Evolutionary conservation across 2,113 vertebrate genomes (phyloP), one percentile per base, ranked within the genome.

Genomic region (Elephantulus edwardii): DNA sequence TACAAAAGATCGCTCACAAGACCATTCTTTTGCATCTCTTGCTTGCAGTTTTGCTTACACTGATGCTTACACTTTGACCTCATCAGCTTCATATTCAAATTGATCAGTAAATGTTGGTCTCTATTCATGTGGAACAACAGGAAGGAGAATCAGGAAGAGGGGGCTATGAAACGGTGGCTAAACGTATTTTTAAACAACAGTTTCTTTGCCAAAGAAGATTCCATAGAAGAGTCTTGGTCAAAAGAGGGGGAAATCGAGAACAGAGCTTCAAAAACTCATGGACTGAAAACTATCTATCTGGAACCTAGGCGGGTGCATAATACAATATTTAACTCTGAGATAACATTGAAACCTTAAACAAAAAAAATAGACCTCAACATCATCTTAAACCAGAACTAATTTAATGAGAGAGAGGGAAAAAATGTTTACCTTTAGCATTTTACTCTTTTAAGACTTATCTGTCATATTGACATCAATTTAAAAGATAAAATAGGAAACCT

Each of bases 11-110:
- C 38, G 56, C 30, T 88, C 62, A 28, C 28, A 72, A 85, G 85
- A 76, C 48, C 74, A 68, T 44, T 58, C 91, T 88, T 93, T 82
- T 74, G 56, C 62, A 84, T 46, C 13, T 70, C 60, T 66, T 80
- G 71, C 87, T 91, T 93, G 80, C 54, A 66, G n/a, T n/a, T n/a
- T n/a, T n/a, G n/a, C n/a, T 52, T 75, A 46, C 78, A 56, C 81
- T 38, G 92, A 62, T 80, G 64, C 50, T 50, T 6, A 91, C 83
- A 80, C 92, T 94, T 94, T 96, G 92, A 88, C 93, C 88, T 91
- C 83, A 48, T 58, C 76, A 84, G 88, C 92, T 89, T 92, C 84
- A 74, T 85, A 95, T 80, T 80, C 92, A 91, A 88, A 89, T 52
- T 76, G 74, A 89, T 33, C 46, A 79, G 76, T 30, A 62, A 14